Base-by-base conservation (phyloP, 2,113 vertebrate genomes). In the Notarius lentiginosus region DNA sequence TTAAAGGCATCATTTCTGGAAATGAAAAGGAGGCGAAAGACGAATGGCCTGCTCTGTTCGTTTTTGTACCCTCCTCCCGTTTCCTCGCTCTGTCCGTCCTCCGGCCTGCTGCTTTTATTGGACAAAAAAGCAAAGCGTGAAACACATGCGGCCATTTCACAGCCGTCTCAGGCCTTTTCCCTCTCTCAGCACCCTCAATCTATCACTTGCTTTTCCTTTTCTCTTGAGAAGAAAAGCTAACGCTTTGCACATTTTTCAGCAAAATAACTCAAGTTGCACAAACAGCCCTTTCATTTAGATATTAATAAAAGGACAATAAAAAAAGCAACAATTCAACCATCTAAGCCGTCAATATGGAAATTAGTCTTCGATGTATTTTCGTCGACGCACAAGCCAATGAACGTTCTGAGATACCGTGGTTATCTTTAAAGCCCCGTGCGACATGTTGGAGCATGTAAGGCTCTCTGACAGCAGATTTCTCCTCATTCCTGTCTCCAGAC, bases 111-210 rank as follows among this genome's bases (percentile, higher is more conserved):
- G 86, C 55, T 86, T 86, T 84, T 34, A 83, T 72, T 53, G 81
- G 75, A 76, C 63, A 72, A 75, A 51, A 80, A 72, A 86, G 81
- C 55, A 47, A 86, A 88, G 82, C 82, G 34, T 88, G 87, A 87
- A 90, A 88, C 87, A 90, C 51, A 88, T 88, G 87, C 61, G 60
- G 77, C 79, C 84, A 76, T 86, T 87, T 87, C 85, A 82, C 89
- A 82, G 85, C 79, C 68, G 70, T 84, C 84, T 82, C 30, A 22
- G 79, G 60, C 60, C 76, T 68, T 86, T 80, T 79, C 51, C 17
- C 8, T 80, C 56, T 60, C 30, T 49, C 77, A 63, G n/a, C 61
- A 24, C 68, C 68, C 80, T 87, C 82, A 68, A 84, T 87, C 70
- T 56, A 81, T 85, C 77, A 85, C 51, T 83, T 61, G 27, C 76